Conservation (phyloP, 35 echinoderm and acorn worm genomes). For the Diadema setosum region DNA sequence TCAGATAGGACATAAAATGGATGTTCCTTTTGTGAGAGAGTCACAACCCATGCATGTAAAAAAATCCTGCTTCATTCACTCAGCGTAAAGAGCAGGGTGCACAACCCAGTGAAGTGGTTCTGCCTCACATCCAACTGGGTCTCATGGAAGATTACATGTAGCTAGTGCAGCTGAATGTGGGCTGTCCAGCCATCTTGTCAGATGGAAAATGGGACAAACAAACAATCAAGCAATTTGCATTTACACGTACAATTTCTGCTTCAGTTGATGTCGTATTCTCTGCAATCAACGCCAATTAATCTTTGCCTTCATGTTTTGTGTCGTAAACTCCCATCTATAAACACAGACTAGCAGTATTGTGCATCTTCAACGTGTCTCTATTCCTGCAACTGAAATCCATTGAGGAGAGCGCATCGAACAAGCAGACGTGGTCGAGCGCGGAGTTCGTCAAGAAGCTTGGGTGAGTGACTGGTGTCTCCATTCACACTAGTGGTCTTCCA, state of each 20-base stretch:
- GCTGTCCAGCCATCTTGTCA: no score
- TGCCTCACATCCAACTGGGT: no score
- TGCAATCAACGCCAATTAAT: background rate
- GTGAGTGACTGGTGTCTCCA: background rate
- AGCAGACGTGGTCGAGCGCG: background rate
- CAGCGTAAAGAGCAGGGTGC: background rate
- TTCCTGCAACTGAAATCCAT: constrained; percentile 46
- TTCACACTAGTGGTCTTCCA: background rate
- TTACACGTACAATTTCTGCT: background rate
- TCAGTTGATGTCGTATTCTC: background rate
- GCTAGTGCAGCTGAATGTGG: no score
- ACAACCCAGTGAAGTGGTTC: no score
- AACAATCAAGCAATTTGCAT: background rate
- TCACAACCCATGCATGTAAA: no score
- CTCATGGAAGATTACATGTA: no score
- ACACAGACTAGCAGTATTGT: constrained; percentile 39
- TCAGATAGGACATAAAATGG: no score
- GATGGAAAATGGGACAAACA: background rate
- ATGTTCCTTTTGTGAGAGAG: background rate
- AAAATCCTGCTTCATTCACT: background rate
- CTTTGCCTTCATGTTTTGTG: background rate
- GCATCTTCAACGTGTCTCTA: constrained; percentile 51
- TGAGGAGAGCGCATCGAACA: background rate
- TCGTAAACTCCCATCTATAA: background rate
- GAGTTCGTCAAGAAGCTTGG: constrained; percentile 17